Percentiles rank a stretch among this genome's conserved stretches.
Conservation (phyloP, 2,113 vertebrate species). For the Ictalurus furcatus region DNA sequence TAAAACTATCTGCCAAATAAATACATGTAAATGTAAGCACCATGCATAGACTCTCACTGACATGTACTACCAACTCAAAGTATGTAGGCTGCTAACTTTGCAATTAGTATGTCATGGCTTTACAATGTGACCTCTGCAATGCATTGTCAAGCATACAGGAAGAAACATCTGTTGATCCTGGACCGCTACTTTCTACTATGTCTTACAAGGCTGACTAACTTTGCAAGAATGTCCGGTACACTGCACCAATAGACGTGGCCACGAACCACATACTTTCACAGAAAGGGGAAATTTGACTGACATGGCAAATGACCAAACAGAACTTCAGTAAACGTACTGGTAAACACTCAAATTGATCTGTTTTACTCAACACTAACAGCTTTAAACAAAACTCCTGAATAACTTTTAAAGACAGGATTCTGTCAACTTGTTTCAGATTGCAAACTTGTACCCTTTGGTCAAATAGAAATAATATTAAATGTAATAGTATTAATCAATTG, state of each 20-base stretch:
- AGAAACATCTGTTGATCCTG: neutral
- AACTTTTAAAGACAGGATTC: neutral
- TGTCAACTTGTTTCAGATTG: neutral
- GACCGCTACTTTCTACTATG: neutral
- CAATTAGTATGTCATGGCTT: neutral
- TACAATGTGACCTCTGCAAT: neutral
- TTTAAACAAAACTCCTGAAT: neutral
- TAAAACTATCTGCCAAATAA: neutral
- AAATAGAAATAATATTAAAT: too few relatives aligned
- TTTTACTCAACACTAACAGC: neutral
- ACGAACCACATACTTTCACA: neutral
- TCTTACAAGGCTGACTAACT: neutral
- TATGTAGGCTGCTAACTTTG: neutral
- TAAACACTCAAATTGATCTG: neutral
- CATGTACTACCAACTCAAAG: neutral
- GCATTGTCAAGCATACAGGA: neutral
- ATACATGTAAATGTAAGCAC: neutral
- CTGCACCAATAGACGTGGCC: neutral
- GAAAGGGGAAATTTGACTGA: conserved; percentile 1
- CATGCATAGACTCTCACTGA: neutral
- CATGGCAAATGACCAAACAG: neutral
- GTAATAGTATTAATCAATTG: neutral
- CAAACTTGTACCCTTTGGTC: neutral
- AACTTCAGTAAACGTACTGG: neutral
- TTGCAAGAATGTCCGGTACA: neutral